These are phyloP conservation scores for Empis stercorea DNA, from an alignment of 2,888 invertebrate genomes.

Conservation along the genomic window DNA sequence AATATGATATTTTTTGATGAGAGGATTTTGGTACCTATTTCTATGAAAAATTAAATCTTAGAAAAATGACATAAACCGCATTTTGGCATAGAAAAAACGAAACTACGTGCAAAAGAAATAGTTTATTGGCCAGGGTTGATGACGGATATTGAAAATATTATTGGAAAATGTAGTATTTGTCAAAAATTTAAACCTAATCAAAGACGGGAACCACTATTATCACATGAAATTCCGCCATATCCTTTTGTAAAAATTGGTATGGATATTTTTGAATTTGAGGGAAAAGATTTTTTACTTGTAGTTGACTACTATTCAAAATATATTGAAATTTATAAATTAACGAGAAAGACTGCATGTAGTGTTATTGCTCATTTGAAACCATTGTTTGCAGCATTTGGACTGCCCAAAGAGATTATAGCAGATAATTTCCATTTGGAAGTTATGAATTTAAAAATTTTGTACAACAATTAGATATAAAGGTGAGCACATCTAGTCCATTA, in stretches of 20 bases:
- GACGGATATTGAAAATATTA: constrained; percentile 4
- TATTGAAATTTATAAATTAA: not conserved
- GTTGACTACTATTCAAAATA: not conserved
- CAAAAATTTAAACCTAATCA: constrained; percentile 5
- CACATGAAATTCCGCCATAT: constrained; percentile 1
- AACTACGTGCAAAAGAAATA: constrained; percentile 1
- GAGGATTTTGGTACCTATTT: constrained; percentile 1
- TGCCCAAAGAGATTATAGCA: not conserved
- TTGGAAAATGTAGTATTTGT: constrained; percentile 4
- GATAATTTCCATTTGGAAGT: not conserved
- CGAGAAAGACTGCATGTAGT: not conserved
- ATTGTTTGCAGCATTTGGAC: not conserved
- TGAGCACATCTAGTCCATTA: too few species aligned
- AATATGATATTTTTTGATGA: constrained; percentile 2
- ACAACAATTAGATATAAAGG: too few species aligned
- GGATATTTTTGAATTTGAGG: not conserved
- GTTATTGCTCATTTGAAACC: not conserved
- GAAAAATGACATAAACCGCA: constrained; percentile 4
- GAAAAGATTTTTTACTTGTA: not conserved
- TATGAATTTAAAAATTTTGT: not conserved
- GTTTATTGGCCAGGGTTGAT: constrained; percentile 7
- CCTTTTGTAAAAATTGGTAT: not conserved
- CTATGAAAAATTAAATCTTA: not conserved
- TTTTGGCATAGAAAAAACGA: constrained; percentile 8
- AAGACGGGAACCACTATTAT: not conserved